Evolutionary conservation across 2,888 invertebrate genomes (phyloP).

Genomic region (Meteorus cinctellus): DNA sequence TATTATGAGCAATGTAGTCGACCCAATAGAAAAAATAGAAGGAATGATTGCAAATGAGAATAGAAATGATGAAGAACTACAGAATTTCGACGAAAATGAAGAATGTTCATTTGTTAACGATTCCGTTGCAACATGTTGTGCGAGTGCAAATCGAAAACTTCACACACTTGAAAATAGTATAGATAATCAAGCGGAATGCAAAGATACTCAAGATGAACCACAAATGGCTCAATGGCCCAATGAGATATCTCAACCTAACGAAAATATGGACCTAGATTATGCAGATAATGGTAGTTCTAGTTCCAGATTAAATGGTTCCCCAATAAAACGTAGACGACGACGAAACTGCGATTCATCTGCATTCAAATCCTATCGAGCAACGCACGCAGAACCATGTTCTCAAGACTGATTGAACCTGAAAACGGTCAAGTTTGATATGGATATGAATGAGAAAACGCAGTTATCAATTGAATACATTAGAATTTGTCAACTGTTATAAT

Average conservation of each 20-base stretch:
- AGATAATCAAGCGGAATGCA: background rate
- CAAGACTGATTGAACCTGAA: no score
- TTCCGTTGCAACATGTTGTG: constrained; percentile 34
- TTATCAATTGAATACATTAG: no score
- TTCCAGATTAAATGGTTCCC: background rate
- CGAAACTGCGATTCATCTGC: background rate
- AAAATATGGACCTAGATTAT: background rate
- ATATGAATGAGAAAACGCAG: no score
- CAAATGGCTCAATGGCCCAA: background rate
- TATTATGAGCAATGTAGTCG: no score
- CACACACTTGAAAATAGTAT: background rate
- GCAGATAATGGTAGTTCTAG: background rate
- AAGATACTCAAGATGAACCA: background rate
- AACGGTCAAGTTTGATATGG: no score
- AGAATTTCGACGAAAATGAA: constrained; percentile 36
- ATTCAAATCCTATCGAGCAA: background rate
- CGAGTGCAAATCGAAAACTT: constrained; percentile 53
- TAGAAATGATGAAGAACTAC: background rate
- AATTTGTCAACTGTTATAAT: background rate
- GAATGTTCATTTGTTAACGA: constrained; percentile 38
- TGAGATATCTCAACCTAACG: background rate
- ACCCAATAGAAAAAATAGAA: no score
- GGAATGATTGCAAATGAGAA: background rate
- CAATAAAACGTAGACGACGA: background rate
- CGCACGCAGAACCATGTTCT: background rate